Base-by-base conservation (phyloP, 2,113 vertebrate species). In the Vireo altiloquus region DNA sequence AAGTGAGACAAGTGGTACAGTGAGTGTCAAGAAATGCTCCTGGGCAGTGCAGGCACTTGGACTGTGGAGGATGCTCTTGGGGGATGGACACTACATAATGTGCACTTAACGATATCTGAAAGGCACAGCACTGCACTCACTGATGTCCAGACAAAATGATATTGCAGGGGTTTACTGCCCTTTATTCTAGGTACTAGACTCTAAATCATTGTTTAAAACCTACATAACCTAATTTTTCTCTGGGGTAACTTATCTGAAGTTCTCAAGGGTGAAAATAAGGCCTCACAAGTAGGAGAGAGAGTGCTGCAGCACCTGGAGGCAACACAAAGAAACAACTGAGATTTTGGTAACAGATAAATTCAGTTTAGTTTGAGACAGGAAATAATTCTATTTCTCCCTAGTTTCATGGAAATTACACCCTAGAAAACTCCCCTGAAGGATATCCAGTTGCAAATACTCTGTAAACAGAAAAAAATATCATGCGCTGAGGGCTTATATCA, bases 221-320 rank as follows among this genome's bases (percentile, higher is more conserved):
- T 70, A 7, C 49, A 68, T 63, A 71, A 77, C 25, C 75, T 86
- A 86, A 81, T 88, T 83, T 40, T 93, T 89, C 85, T 86, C 88
- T 56, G n/a, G 8, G 40, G 64, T 75, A 75, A 64, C 47, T 78
- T 52, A 35, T 24, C 64, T 88, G 82, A 86, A 88, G 56, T 78
- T 91, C 94, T 93, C 85, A 88, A 80, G 76, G 79, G 72, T 71
- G 75, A 83, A 93, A 94, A 74, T 59, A 31, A 88, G 42, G n/a
- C 42, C 39, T 93, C 42, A 56, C 13, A 83, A 86, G 57, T 25
- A 37, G 31, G 35, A 82, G 49, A 82, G 49, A 81, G 15, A 82
- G 49, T 30, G 40, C 65, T 90, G 72, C 53, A 94, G 53, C 63
- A 86, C 69, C 89, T 83, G 46, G 52, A 92, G 92, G 82, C 49